A percentile compares a stretch with the other conserved stretches of the same genome.
Evolutionary conservation across 1,140 invertebrate species (phyloP).

Genomic region (Orius insidiosus): DNA sequence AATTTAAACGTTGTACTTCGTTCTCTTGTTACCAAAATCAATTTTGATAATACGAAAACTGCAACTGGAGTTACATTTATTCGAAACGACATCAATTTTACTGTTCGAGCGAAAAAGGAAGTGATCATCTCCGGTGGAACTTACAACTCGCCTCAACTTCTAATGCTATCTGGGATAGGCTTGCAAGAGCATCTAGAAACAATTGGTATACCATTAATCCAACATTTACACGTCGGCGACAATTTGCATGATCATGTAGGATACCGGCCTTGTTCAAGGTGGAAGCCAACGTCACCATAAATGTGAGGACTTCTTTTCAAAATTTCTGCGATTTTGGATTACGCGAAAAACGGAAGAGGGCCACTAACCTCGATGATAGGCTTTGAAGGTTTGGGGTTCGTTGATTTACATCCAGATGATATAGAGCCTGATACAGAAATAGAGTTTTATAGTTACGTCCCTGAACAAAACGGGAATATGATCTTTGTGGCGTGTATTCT

Average conservation of each 20-base stretch:
- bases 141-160: conserved; percentile 47
- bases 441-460: neutral
- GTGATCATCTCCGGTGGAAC: conserved; percentile 44
- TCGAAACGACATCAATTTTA: conserved; percentile 28
- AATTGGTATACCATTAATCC: conserved; percentile 42
- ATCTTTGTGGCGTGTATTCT: neutral
- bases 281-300: conserved; percentile 37
- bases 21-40: conserved; percentile 44
- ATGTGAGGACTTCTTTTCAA: conserved; percentile 28
- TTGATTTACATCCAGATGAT: conserved; percentile 35
- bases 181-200: conserved; percentile 45
- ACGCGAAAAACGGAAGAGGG: conserved; percentile 3
- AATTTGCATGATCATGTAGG: conserved; percentile 59
- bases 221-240: conserved; percentile 52
- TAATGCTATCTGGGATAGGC: conserved; percentile 59
- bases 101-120: conserved; percentile 43
- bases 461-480: neutral
- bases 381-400: neutral
- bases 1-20: conserved; percentile 55
- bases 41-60: conserved; percentile 35
- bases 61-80: conserved; percentile 48
- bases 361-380: conserved; percentile 7
- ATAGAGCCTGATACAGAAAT: conserved; percentile 35
- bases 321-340: conserved; percentile 1
- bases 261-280: conserved; percentile 43